These are phyloP conservation scores for Pristionchus mayeri DNA, from an alignment of 2,888 invertebrate genomes.

Conservation along the genomic window DNA sequence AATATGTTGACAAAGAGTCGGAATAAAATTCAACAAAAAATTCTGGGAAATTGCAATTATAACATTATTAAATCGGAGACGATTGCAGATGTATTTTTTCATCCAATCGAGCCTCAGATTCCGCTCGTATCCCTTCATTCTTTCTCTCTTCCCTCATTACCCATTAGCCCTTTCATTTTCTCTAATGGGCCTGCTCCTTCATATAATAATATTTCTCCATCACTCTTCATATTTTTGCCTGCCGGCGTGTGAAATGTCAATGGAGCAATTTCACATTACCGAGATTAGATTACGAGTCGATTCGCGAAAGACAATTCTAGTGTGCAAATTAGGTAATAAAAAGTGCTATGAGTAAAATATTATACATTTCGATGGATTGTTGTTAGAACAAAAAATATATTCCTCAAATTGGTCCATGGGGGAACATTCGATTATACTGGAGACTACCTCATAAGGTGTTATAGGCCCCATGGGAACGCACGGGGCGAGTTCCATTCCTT, in stretches of 20 bases:
- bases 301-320: no score
- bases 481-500: background rate
- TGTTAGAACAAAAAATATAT: no score
- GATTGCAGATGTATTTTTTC: no score
- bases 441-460: background rate
- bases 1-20: no score
- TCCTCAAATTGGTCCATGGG: background rate
- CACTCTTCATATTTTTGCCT: slow-evolving; percentile 6
- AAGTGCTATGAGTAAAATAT: no score
- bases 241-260: background rate
- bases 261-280: background rate
- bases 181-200: slow-evolving; percentile 24
- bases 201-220: slow-evolving; percentile 12
- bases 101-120: background rate
- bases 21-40: no score
- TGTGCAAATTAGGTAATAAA: no score
- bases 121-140: background rate
- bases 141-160: slow-evolving; percentile 18
- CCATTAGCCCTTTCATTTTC: slow-evolving; percentile 35
- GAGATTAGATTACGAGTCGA: background rate
- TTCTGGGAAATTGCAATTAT: no score
- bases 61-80: no score
- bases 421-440: background rate
- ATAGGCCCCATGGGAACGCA: background rate
- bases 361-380: no score